Base-by-base conservation (phyloP, 2,113 vertebrate species). In the Oryzias melastigma region DNA sequence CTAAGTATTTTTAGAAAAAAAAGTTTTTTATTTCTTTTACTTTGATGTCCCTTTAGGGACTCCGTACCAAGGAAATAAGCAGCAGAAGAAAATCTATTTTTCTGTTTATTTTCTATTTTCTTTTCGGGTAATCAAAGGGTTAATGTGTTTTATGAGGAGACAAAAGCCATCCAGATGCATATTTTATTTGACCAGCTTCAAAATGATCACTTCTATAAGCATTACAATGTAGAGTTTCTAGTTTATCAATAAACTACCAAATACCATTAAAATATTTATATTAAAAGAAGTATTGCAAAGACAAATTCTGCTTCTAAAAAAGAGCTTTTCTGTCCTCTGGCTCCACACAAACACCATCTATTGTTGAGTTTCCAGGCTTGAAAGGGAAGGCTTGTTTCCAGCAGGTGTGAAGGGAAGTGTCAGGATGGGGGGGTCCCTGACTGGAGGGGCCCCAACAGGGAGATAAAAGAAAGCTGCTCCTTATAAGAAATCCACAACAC, bases 341-440 rank as follows among this genome's bases (percentile, higher is more conserved):
- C 45, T 82, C 84, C 77, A 87, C 71, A 73, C 46, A 67, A 67
- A 68, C 8, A 35, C 8, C 1, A 12, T 63, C 73, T 62, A 59
- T 73, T 58, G 61, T 58, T 53, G 62, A 49, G 48, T 46, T 55
- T 15, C 63, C 58, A 73, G 63, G 77, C 54, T 58, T 56, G 60
- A 67, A 58, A 62, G 55, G 47, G 49, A 57, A 49, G 55, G 5
- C 41, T 51, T 53, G 18, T 13, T 56, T 61, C 53, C 49, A 75
- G 51, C 65, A 69, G 54, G 57, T 72, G 51, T 56, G 24, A 65
- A 45, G 55, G 44, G 40, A 62, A 75, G 51, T 48, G 66, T 68
- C 41, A 57, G 49, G 24, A 20, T 52, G 56, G 94, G 1, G 93
- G 93, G 80, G 93, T 91, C 93, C 92, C 42, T 10, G 48, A 46